Evolutionary conservation across 1,140 invertebrate species (phyloP).

Genomic region (Eumeta japonica): DNA sequence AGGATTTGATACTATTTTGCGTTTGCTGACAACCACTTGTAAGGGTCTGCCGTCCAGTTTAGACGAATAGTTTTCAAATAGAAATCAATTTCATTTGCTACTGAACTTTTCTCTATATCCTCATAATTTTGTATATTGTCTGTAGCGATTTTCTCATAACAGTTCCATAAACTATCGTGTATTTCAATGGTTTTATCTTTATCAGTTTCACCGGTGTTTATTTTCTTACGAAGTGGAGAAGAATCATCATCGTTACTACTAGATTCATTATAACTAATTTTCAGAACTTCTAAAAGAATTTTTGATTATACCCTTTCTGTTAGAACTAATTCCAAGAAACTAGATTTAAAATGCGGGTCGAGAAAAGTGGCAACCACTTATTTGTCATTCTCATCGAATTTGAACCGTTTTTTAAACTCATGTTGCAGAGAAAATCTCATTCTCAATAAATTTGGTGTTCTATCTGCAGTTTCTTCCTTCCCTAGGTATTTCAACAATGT

Average conservation of each 20-base stretch:
- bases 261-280: no score
- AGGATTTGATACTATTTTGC: not conserved
- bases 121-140: not conserved
- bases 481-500: constrained; percentile 16
- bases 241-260: not conserved
- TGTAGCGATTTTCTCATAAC: not conserved
- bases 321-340: not conserved
- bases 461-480: constrained; percentile 11
- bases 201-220: not conserved
- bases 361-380: constrained; percentile 16
- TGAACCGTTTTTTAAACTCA: constrained; percentile 15
- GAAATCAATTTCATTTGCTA: not conserved
- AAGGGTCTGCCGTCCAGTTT: constrained; percentile 1
- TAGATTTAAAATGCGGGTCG: constrained; percentile 5
- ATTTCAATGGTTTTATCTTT: not conserved
- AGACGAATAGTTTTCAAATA: constrained; percentile 1
- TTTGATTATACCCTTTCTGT: no score
- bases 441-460: constrained; percentile 10
- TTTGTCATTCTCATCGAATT: constrained; percentile 15
- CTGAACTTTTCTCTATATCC: not conserved
- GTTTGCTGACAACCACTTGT: not conserved
- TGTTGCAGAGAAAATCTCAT: constrained; percentile 10
- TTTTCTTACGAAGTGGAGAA: not conserved
- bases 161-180: not conserved
- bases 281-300: constrained; percentile 1